phyloP scores from a whole-genome alignment of 2,888 invertebrate genomes.

The Epiblema foenella region DNA sequence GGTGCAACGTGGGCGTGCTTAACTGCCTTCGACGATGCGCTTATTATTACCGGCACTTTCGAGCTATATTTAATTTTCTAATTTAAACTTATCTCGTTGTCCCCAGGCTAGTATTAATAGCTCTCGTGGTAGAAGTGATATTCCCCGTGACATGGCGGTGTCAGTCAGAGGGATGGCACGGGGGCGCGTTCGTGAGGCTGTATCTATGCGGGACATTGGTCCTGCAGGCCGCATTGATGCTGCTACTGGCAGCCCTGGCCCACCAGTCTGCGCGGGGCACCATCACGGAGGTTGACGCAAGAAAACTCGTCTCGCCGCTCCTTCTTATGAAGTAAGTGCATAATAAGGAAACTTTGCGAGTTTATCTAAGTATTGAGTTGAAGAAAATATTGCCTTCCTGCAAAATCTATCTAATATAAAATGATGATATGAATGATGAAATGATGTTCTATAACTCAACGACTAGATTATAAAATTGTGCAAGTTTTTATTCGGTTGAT shows the following conservation, averaged over 20 bases:
- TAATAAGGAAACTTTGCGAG: conserved; percentile 4
- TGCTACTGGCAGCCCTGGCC: conserved; percentile 87
- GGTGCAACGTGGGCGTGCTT: conserved; percentile 22
- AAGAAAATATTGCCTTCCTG: background rate
- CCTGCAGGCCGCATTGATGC: conserved; percentile 86
- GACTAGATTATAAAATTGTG: background rate
- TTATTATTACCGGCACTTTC: background rate
- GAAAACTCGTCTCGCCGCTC: conserved; percentile 89
- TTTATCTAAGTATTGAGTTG: conserved; percentile 10
- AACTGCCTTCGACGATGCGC: conserved; percentile 12
- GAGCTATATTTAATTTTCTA: conserved; percentile 26
- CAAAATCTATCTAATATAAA: background rate
- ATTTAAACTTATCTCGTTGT: conserved; percentile 46
- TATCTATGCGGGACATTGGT: conserved; percentile 90
- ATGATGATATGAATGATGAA: background rate
- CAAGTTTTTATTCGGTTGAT: background rate
- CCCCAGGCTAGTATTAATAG: conserved; percentile 87
- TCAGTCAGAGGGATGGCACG: conserved; percentile 87
- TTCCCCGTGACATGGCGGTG: conserved; percentile 89
- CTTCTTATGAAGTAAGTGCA: conserved; percentile 88
- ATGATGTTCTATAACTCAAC: background rate
- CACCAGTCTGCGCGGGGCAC: conserved; percentile 91
- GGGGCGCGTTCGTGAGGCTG: conserved; percentile 89
- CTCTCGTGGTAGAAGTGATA: conserved; percentile 86
- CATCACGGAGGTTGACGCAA: conserved; percentile 89